phyloP scores from a whole-genome alignment of 2,113 vertebrate species.

The Poecile atricapillus region DNA sequence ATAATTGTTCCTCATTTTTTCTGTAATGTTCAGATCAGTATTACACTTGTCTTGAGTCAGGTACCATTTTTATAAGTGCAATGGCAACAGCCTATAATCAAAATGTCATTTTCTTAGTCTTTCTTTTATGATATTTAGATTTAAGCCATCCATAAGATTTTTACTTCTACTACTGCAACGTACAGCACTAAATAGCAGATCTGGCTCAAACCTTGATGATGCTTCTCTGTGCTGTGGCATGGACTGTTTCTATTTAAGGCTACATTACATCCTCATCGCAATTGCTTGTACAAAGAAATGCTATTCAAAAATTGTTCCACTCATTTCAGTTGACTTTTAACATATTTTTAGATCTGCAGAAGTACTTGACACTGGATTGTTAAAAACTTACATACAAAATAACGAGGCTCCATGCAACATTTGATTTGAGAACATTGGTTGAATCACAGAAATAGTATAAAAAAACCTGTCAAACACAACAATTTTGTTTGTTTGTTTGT shows the following conservation, averaged over 20 bases:
- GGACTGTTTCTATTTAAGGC: not conserved
- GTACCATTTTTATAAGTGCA: not conserved
- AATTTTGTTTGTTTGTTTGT: not conserved
- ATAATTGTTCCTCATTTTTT: not conserved
- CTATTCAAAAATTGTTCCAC: not conserved
- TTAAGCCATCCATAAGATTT: not conserved
- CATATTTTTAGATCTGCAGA: not conserved
- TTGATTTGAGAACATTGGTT: rapidly evolving
- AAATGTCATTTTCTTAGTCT: not conserved
- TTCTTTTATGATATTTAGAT: not conserved
- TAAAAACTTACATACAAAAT: not conserved
- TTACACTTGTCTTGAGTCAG: not conserved
- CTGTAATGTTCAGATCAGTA: not conserved
- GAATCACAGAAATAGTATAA: not conserved
- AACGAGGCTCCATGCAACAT: not conserved
- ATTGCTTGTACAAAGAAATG: not conserved
- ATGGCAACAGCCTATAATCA: not conserved
- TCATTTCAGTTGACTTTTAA: not conserved
- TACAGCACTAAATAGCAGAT: not conserved
- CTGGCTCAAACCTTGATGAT: not conserved
- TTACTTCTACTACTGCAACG: not conserved
- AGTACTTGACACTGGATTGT: not conserved
- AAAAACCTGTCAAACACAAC: not conserved
- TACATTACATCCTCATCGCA: not conserved
- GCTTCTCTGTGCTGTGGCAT: not conserved